phyloP scores from a whole-genome alignment of 2,113 vertebrate species.

The Takifugu bimaculatus region DNA sequence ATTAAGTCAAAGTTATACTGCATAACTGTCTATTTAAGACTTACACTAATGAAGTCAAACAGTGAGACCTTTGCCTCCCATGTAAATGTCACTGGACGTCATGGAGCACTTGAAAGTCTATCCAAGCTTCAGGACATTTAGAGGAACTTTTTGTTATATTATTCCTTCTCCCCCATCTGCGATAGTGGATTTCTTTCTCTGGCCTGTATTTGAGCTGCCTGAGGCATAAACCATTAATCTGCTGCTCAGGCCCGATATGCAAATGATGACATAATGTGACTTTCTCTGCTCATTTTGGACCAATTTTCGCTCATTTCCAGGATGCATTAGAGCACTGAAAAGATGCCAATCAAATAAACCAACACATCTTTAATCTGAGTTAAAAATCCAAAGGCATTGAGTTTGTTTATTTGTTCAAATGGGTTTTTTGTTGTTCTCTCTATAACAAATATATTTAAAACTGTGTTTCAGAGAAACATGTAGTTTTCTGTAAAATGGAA shows the following conservation, averaged over 20 bases:
- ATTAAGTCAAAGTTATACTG: conserved; percentile 42
- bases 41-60: conserved; percentile 60
- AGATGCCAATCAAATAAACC: neutral
- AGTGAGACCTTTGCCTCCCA: conserved; percentile 46
- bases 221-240: conserved; percentile 23
- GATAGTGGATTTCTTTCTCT: conserved; percentile 13
- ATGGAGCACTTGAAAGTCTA: conserved; percentile 32
- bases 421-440: too few relatives aligned
- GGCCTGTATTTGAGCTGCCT: conserved; percentile 15
- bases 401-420: too few relatives aligned
- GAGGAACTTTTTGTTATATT: conserved; percentile 29
- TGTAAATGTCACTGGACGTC: conserved; percentile 62
- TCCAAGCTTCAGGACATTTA: conserved; percentile 32
- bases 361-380: too few relatives aligned
- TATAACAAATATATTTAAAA: too few relatives aligned
- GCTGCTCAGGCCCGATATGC: conserved; percentile 23
- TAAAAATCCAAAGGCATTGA: too few relatives aligned
- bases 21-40: conserved; percentile 40
- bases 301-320: conserved; percentile 17
- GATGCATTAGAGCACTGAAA: conserved; percentile 6
- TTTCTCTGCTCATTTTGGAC: conserved; percentile 11
- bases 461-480: too few relatives aligned
- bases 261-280: conserved; percentile 31
- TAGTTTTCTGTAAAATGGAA: too few relatives aligned
- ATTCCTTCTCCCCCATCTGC: conserved; percentile 5